Evolutionary conservation across 1,140 invertebrate genomes (phyloP), one percentile per base, ranked within the genome.

Genomic region (Drosophila micromelanica): DNA sequence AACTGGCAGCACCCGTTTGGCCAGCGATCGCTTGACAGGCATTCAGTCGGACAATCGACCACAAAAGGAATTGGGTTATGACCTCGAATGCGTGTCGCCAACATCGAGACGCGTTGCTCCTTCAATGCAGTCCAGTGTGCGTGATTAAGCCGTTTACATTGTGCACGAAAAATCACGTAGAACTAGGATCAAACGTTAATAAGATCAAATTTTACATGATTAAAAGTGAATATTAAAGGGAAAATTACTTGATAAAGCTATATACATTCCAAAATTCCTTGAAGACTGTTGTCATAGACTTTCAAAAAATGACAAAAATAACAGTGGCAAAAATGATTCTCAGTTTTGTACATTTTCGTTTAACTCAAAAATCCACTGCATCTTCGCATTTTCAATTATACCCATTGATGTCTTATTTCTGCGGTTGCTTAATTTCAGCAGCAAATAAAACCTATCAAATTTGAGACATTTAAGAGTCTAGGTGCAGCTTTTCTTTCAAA

Each of bases 81-180:
- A 90, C 87, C 87, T 91, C 87, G 72, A 91, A 90, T 90, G 89
- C 87, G 87, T 90, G 89, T 85, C 80, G 80, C 82, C 79, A 76
- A 43, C 37, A 59, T 30, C 20, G 20, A 45, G 40, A 43, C 9
- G 20, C n/a, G 45, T 12, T 11, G 37, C 67, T 42, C 45, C 60
- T 64, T 7, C 27, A 32, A 57, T 52, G 20, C 45, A 17, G 42
- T 57, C 61, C 27, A 55, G 61, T 48, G 35, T 62, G 54, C 80
- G 57, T 84, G 80, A 82, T 84, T 84, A 62, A 85, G 80, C 57
- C 80, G 67, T 84, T 84, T 57, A 17, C 52, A 70, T 61, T 73
- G 64, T 78, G 60, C 15, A 61, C 35, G 20, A 37, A 49, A 27
- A 11, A 43, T 0, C 30, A n/a, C 30, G 32, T 2, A 12, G 23